Conservation (phyloP, 1,140 invertebrate genomes). For the Nymphalis io region DNA sequence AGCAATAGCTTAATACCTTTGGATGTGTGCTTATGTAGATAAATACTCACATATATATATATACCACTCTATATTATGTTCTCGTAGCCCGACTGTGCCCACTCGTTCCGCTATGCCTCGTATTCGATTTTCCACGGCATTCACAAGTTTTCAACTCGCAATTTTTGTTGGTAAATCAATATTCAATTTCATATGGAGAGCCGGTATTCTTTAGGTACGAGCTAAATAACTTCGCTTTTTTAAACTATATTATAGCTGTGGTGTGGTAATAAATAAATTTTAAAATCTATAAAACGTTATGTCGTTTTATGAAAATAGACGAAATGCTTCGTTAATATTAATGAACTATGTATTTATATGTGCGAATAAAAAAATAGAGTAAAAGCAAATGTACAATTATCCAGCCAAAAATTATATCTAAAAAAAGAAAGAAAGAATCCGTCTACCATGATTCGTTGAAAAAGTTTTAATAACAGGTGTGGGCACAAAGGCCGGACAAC, state of each 20-base stretch:
- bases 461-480: conserved; percentile 61
- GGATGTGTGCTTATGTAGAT: neutral
- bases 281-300: too few relatives aligned
- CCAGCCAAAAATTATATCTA: conserved; percentile 17
- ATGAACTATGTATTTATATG: neutral
- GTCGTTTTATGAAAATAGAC: too few relatives aligned
- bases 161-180: conserved; percentile 23
- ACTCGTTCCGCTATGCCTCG: conserved; percentile 14
- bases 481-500: conserved; percentile 49
- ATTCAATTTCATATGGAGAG: conserved; percentile 8
- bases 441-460: conserved; percentile 30
- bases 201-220: neutral
- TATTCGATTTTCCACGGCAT: conserved; percentile 20
- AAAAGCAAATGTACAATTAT: neutral
- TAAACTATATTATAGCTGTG: too few relatives aligned
- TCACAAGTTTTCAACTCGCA: conserved; percentile 13
- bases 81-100: conserved; percentile 1
- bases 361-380: neutral
- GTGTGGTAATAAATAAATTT: too few relatives aligned
- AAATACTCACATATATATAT: neutral
- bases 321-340: neutral
- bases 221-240: neutral
- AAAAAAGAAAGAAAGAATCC: conserved; percentile 28
- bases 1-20: too few relatives aligned
- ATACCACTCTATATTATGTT: neutral